Percentiles rank a stretch among this genome's conserved stretches.
These are phyloP conservation scores for Epinephelus awoara DNA, from an alignment of 2,797 vertebrate genomes.

Conservation along the genomic window DNA sequence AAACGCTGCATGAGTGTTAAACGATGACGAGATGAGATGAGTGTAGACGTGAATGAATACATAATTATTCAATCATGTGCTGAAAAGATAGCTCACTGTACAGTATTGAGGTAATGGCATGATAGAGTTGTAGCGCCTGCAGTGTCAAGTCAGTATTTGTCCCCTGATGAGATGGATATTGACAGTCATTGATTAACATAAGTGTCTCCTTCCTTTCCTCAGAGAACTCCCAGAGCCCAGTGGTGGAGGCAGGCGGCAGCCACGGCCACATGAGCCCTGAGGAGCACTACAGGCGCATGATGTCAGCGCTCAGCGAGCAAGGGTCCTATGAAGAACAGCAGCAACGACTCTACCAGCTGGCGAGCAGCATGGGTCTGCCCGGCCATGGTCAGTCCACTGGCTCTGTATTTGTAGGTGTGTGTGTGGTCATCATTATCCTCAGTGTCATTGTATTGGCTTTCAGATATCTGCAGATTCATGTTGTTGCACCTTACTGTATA, in stretches of 20 bases:
- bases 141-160: slow-evolving; percentile 9
- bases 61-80: slow-evolving; percentile 8
- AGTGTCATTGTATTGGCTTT: not conserved
- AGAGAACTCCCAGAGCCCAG: slow-evolving; percentile 92
- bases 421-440: slow-evolving; percentile 10
- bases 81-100: not conserved
- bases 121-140: not conserved
- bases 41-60: slow-evolving; percentile 19
- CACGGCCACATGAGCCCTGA: slow-evolving; percentile 95
- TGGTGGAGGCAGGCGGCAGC: slow-evolving; percentile 88
- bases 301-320: slow-evolving; percentile 94
- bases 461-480: slow-evolving; percentile 3
- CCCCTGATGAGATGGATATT: slow-evolving; percentile 18
- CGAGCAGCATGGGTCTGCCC: slow-evolving; percentile 93
- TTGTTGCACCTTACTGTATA: not conserved
- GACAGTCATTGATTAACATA: not conserved
- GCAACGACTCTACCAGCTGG: slow-evolving; percentile 95
- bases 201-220: slow-evolving; percentile 39
- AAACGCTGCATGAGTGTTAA: no score
- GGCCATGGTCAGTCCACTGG: slow-evolving; percentile 86
- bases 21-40: not conserved
- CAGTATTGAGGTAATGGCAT: not conserved
- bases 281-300: slow-evolving; percentile 96
- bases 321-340: slow-evolving; percentile 95
- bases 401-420: slow-evolving; percentile 37